phyloP scores from a whole-genome alignment of 2,888 invertebrate species.

The Drosophila bunnanda region DNA sequence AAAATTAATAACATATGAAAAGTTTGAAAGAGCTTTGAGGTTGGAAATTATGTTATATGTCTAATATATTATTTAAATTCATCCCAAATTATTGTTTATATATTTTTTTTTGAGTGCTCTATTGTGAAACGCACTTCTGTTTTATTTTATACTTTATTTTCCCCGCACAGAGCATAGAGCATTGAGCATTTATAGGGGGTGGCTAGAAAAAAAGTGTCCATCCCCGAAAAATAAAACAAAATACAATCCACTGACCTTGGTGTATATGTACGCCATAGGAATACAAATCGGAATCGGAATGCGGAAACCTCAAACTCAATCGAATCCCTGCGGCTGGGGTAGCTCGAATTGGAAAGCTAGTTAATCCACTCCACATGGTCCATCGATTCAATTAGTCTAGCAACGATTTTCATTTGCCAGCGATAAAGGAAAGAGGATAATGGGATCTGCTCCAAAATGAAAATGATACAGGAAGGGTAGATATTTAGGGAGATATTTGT shows the following conservation, averaged over 20 bases:
- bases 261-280: conserved; percentile 7
- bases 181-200: conserved; percentile 10
- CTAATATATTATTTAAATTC: neutral
- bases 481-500: neutral
- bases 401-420: conserved; percentile 13
- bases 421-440: conserved; percentile 21
- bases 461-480: neutral
- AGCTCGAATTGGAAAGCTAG: conserved; percentile 16
- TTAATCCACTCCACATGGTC: conserved; percentile 44
- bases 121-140: conserved; percentile 7
- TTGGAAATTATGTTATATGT: neutral
- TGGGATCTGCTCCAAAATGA: neutral
- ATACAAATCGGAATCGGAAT: conserved; percentile 26
- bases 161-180: neutral
- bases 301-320: conserved; percentile 58
- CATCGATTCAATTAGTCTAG: conserved; percentile 39
- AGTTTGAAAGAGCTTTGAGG: neutral
- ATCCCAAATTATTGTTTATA: neutral
- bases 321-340: conserved; percentile 25
- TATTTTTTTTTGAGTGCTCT: conserved; percentile 13
- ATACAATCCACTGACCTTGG: conserved; percentile 36
- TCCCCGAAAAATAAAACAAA: conserved; percentile 9
- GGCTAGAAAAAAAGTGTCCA: conserved; percentile 30
- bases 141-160: conserved; percentile 17
- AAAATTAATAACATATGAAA: neutral